phyloP scores from a whole-genome alignment of 2,888 invertebrate genomes.

The Galeopsomyia nigrocyanea region DNA sequence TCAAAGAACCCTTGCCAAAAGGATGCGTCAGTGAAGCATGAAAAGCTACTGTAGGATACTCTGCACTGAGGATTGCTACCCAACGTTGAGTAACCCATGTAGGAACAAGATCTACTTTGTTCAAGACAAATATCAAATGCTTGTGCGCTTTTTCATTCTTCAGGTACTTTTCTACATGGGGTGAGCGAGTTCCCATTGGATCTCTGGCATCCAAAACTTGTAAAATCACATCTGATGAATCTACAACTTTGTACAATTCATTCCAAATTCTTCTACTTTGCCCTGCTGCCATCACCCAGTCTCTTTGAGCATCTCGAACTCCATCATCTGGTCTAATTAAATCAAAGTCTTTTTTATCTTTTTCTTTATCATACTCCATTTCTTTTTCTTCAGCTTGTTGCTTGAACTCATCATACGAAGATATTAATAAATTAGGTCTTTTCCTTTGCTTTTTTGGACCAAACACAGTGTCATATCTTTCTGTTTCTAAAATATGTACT shows the following conservation, averaged over 20 bases:
- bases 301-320: constrained; percentile 84
- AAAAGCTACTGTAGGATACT: constrained; percentile 98
- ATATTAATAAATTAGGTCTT: constrained; percentile 83
- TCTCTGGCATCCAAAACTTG: constrained; percentile 98
- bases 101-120: constrained; percentile 97
- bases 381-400: constrained; percentile 79
- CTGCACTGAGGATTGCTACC: constrained; percentile 93
- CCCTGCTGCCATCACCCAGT: constrained; percentile 96
- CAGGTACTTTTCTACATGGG: constrained; percentile 89
- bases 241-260: constrained; percentile 98
- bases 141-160: constrained; percentile 97
- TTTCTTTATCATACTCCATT: constrained; percentile 84
- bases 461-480: constrained; percentile 94
- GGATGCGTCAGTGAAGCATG: constrained; percentile 99
- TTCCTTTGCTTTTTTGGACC: constrained; percentile 95
- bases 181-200: constrained; percentile 95
- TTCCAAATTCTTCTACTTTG: constrained; percentile 99
- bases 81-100: constrained; percentile 99
- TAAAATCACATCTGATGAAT: constrained; percentile 96
- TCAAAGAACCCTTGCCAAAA: constrained; percentile 97
- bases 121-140: constrained; percentile 95
- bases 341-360: constrained; percentile 81
- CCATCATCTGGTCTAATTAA: constrained; percentile 86
- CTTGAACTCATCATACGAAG: constrained; percentile 84
- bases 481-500: constrained; percentile 95